Evolutionary conservation across 2,113 vertebrate genomes (phyloP), one percentile per base, ranked within the genome.

Genomic region (Sinocyclocheilus rhinocerous): DNA sequence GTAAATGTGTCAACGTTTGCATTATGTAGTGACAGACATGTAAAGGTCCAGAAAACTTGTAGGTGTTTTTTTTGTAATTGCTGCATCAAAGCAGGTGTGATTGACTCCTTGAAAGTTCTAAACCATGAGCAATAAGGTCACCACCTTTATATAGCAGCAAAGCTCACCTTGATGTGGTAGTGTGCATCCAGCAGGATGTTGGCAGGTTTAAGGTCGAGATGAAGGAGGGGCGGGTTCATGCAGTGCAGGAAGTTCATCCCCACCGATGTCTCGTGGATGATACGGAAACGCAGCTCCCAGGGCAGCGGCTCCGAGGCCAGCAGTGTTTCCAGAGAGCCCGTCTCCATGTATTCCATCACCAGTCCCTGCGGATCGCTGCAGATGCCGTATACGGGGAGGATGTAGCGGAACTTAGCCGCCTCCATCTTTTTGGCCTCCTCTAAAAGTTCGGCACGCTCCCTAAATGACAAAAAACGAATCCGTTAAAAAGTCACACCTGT

Each of bases 191-290:
- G 96, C 89, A 99, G 92, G 91, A 99, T 99, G 94, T 99, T 99
- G 9, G 98, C 98, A 0, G 98, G 98, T 91, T 99, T 99, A 83
- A 99, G 95, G 93, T 99, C 98, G 91, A 99, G 93, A 89, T 99
- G 98, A 57, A 99, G 97, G 72, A 99, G 95, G 0, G 98, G 98
- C 0, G 98, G 98, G 48, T 94, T 94, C 97, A 99, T 99, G 92
- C 98, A 99, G 91, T 99, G 98, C 84, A 99, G 94, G 91, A 99
- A 99, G 93, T 99, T 99, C 98, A 99, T 99, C 65, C 97, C 98
- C 92, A 99, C 98, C 0, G 98, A 97, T 0, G 97, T 98, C 95
- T 99, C 98, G 0, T 99, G 98, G 86, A 98, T 95, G 84, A 99
- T 97, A 70, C 98, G 97, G 91, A 99, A 97, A 33, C 98, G 97